A percentile compares a stretch with the other conserved stretches of the same genome.
phyloP scores from a whole-genome alignment of 2,113 vertebrate species.

The Struthidea cinerea region DNA sequence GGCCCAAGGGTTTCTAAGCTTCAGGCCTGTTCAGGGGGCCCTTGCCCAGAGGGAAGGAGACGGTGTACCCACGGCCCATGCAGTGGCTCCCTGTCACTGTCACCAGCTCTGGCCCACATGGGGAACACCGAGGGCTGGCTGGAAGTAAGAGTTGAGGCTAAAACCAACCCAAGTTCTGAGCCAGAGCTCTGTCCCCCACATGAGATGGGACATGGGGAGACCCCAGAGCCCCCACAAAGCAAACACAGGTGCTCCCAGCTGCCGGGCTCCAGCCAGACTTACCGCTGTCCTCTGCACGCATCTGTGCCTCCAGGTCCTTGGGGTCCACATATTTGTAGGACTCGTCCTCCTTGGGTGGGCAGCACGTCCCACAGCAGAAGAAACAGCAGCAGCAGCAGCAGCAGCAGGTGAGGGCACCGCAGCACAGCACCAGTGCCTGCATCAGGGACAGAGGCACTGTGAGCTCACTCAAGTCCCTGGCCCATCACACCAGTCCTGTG shows the following conservation, averaged over 20 bases:
- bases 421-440: conserved; percentile 80
- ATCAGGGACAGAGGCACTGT: background rate
- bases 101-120: background rate
- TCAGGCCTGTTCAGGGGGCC: background rate
- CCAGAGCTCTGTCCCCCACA: rapidly evolving
- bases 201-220: rapidly evolving
- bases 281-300: conserved; percentile 76
- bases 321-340: conserved; percentile 80
- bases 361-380: conserved; percentile 87
- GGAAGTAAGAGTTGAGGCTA: background rate
- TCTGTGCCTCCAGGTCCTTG: conserved; percentile 83
- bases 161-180: rapidly evolving
- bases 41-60: background rate
- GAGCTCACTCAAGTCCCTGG: background rate
- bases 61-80: rapidly evolving
- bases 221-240: too few relatives aligned
- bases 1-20: background rate
- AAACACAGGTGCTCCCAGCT: background rate
- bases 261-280: background rate
- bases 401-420: conserved; percentile 80
- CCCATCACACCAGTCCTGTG: background rate
- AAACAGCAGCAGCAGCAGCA: conserved; percentile 92
- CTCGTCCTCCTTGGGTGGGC: conserved; percentile 77
- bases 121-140: rapidly evolving
- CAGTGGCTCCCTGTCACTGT: rapidly evolving